Evolutionary conservation across 92 coral and sea anemone species (phyloP), one percentile per base, ranked within the genome.

Genomic region (Siderastrea siderea): DNA sequence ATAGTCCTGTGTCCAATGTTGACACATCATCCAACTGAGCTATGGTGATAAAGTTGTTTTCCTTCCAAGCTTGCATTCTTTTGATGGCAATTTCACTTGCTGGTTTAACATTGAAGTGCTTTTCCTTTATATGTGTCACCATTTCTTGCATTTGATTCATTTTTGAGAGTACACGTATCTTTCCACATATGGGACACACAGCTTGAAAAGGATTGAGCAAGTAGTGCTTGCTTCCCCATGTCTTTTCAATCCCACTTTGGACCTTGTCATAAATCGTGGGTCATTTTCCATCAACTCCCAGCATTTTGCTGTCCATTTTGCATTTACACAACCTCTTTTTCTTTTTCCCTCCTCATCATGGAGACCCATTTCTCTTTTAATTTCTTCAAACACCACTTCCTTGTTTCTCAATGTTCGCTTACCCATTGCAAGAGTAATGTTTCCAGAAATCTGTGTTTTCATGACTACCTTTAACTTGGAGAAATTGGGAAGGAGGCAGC

Each of bases 361-460:
- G 1, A 91, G 79, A 16, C 84, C 94, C 94, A 91, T 91, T 54
- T 91, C 91, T 70, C 91, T 74, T 66, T 86, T 86, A 9, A 91
- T 48, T 77, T 91, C 71, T 47, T 91, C 91, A 3, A 87, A 68
- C 6, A 86, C 82, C 2, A 79, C 86, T 85, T 90, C 90, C 77
- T 84, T 90, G 71, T 44, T 73, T 53, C 86, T 51, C 45, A 79
- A 10, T 58, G 77, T 47, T 3, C 72, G 72, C 50, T 51, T 82
- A 14, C 91, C 86, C 49, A 44, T 11, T 76, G 64, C 65, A 44
- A 60, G 44, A 7, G 70, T 43, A 48, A 79, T 43, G 70, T 65
- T 63, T 45, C 58, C 72, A 48, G 84, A 60, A 49, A 48, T 60
- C 70, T 79, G 71, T 51, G 82, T 58, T 58, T 60, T 79, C 45